Conservation (phyloP, 2,888 invertebrate species). For the Rhodophaea formosa region DNA sequence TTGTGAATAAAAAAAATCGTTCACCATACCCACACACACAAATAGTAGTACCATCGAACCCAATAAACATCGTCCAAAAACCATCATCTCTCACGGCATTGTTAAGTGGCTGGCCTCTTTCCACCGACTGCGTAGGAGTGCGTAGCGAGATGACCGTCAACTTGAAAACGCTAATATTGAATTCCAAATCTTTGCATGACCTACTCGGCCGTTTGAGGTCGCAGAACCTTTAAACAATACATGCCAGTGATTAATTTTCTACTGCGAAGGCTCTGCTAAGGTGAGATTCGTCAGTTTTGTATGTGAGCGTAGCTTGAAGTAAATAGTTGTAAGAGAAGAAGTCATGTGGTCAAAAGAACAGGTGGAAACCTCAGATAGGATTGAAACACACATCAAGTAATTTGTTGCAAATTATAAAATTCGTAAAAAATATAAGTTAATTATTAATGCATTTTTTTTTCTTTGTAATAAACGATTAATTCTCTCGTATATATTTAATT, state of each 20-base stretch:
- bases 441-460: too few relatives aligned
- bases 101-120: constrained; percentile 6
- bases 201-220: constrained; percentile 1
- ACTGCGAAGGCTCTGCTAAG: background rate
- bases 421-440: too few relatives aligned
- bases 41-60: background rate
- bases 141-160: constrained; percentile 9
- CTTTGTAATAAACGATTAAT: too few relatives aligned
- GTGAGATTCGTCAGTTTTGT: too few relatives aligned
- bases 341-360: too few relatives aligned
- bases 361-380: too few relatives aligned
- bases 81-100: background rate
- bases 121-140: constrained; percentile 1
- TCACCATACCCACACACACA: background rate
- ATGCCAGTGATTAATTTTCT: background rate
- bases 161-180: constrained; percentile 17
- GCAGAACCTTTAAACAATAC: background rate
- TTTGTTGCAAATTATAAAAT: too few relatives aligned
- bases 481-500: too few relatives aligned
- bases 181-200: constrained; percentile 5
- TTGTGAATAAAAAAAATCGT: background rate
- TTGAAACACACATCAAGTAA: too few relatives aligned
- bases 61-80: background rate
- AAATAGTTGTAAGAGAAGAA: too few relatives aligned
- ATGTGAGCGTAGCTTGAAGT: too few relatives aligned